Evolutionary conservation across 2,797 vertebrate species (phyloP), one percentile per base, ranked within the genome.

Genomic region (Rhyacichthys aspro): DNA sequence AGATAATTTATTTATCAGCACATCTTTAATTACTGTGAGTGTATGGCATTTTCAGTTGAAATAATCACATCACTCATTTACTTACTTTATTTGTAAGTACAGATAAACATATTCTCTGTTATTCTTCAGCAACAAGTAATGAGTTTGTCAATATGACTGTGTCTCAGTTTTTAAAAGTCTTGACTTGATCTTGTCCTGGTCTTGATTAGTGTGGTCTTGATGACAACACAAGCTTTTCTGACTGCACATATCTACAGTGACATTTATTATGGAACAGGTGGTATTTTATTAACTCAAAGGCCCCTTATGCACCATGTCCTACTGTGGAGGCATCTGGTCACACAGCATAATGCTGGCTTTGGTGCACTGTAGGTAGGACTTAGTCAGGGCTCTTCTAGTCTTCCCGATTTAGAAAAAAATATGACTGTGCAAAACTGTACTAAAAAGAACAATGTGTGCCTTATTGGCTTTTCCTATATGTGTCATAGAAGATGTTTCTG

Each of bases 191-290:
- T 28, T 3, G 23, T 28, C 23, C 7, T 28, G 23, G 4, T 28
- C 23, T 28, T 28, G 23, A 28, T 28, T 28, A 28, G 23, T 28
- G 23, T 28, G 23, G 23, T 28, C 23, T 28, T 28, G 23, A 28
- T 3, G 23, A 28, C 23, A 28, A 28, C 23, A 28, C 23, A 28
- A 28, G 23, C 23, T 1, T 28, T 28, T 28, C 23, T 28, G 23
- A 28, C 23, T n/a, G 56, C 55, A 56, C 9, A 36, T 63, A 71
- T 69, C 50, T 54, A 59, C 44, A 3, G 53, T 70, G 72, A 82
- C 68, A 74, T 83, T 87, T 75, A 73, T 65, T 16, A 59, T 70
- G 66, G 83, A 84, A 72, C 86, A 86, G 86, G 83, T 88, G 88
- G 81, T 73, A 61, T 72, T 86, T 89, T 67, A 79, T 86, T 85